A percentile compares a stretch with the other conserved stretches of the same genome.
These are phyloP conservation scores for Melangyna quadrimaculata DNA, from an alignment of 2,888 invertebrate species.

Conservation along the genomic window DNA sequence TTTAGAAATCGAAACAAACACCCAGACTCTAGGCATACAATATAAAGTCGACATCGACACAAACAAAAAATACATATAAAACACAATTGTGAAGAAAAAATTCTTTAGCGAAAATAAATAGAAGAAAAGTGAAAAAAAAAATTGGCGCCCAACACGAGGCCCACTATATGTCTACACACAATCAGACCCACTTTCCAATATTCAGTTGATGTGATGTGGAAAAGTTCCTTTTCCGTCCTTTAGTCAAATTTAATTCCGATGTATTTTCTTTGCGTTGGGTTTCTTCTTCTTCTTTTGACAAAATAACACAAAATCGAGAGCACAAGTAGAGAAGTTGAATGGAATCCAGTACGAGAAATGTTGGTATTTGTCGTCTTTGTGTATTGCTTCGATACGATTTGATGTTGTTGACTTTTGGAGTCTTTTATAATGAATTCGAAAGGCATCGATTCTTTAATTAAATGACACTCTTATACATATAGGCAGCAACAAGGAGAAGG, in stretches of 20 bases:
- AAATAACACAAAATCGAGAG: conserved; percentile 10
- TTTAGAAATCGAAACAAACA: conserved; percentile 42
- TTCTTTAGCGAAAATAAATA: not conserved
- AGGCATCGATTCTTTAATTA: not conserved
- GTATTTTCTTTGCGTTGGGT: conserved; percentile 27
- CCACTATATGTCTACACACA: conserved; percentile 26
- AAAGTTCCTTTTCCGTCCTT: conserved; percentile 26
- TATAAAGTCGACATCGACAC: not conserved
- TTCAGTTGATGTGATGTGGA: conserved; percentile 18
- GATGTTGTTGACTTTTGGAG: conserved; percentile 27
- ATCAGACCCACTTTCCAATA: not conserved
- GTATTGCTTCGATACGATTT: conserved; percentile 11
- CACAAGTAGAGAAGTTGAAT: conserved; percentile 3
- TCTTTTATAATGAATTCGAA: conserved; percentile 14
- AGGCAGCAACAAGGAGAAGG: not conserved
- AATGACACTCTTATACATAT: not conserved
- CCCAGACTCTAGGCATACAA: conserved; percentile 12
- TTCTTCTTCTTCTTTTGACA: conserved; percentile 25
- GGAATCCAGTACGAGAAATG: not conserved
- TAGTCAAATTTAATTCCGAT: conserved; percentile 69
- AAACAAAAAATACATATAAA: not conserved
- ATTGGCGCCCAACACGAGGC: conserved; percentile 56
- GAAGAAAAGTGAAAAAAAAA: conserved; percentile 5
- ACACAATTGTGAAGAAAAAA: not conserved
- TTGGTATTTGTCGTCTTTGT: conserved; percentile 3